phyloP scores from a whole-genome alignment of 2,888 invertebrate species.

The Lumbricus terrestris region DNA sequence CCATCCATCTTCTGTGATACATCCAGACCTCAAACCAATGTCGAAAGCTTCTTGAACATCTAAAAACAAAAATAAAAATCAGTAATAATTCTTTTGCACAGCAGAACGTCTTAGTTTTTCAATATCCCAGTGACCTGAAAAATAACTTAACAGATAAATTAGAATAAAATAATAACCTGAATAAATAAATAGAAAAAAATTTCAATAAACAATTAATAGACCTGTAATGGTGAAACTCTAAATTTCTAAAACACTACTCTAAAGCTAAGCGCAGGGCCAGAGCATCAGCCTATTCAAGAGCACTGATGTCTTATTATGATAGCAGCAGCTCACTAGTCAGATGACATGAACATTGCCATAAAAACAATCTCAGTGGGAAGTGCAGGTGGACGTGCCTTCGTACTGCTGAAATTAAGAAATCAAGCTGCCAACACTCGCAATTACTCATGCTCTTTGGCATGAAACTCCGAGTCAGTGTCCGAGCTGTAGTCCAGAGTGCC shows the following conservation, averaged over 20 bases:
- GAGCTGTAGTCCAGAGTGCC: too few relatives aligned
- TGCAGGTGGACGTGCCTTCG: neutral
- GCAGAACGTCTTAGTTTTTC: neutral
- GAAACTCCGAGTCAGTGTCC: too few relatives aligned
- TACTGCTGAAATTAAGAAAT: too few relatives aligned
- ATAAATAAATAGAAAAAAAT: neutral
- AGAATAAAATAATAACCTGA: neutral
- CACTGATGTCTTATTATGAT: too few relatives aligned
- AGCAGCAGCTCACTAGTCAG: neutral
- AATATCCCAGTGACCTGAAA: neutral
- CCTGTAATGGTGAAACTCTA: neutral
- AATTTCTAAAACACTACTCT: too few relatives aligned
- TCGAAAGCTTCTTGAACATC: conserved; percentile 85
- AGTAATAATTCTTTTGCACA: neutral
- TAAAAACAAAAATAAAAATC: conserved; percentile 31
- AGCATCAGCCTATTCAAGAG: too few relatives aligned
- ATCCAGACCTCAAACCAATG: conserved; percentile 72
- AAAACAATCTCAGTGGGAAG: neutral
- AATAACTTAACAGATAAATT: neutral
- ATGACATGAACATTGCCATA: too few relatives aligned
- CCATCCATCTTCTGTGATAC: conserved; percentile 79
- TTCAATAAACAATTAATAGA: neutral
- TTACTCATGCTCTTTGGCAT: too few relatives aligned
- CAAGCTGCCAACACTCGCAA: too few relatives aligned
- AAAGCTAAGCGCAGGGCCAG: too few relatives aligned